A percentile compares a stretch with the other conserved stretches of the same genome.
phyloP scores from a whole-genome alignment of 2,797 vertebrate genomes.

The Gadopsis bispinosus region DNA sequence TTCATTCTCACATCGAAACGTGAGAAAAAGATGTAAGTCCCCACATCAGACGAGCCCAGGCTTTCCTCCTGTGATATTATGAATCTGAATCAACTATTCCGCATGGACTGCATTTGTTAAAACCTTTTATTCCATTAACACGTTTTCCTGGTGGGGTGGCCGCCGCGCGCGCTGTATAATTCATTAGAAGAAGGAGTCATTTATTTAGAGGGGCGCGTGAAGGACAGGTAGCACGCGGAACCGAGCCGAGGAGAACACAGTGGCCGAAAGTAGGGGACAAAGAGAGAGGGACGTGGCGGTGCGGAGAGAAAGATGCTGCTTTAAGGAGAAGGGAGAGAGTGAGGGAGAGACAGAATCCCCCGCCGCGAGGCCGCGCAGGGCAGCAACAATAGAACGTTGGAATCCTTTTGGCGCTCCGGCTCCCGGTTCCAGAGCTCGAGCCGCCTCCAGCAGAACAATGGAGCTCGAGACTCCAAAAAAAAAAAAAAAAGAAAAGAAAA shows the following conservation, averaged over 20 bases:
- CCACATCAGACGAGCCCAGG: neutral
- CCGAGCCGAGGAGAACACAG: neutral
- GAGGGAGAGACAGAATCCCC: slow-evolving; percentile 32
- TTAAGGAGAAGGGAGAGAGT: slow-evolving; percentile 4
- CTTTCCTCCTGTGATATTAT: neutral
- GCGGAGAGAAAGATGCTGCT: slow-evolving; percentile 9
- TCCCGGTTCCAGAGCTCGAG: slow-evolving; percentile 55
- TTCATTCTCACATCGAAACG: slow-evolving; percentile 5
- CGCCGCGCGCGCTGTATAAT: slow-evolving; percentile 12
- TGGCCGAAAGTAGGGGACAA: slow-evolving; percentile 16
- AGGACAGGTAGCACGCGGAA: slow-evolving; percentile 57
- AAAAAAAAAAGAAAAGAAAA: neutral
- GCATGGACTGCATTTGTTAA: neutral
- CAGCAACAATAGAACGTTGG: slow-evolving; percentile 73
- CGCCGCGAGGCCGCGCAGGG: slow-evolving; percentile 59
- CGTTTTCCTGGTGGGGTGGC: slow-evolving; percentile 15
- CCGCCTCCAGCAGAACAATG: slow-evolving; percentile 75
- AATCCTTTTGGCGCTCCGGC: slow-evolving; percentile 56
- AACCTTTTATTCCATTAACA: slow-evolving; percentile 25
- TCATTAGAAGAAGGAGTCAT: slow-evolving; percentile 14
- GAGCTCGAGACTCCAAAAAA: slow-evolving; percentile 50
- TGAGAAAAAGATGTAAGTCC: neutral
- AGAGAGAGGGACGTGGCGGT: neutral
- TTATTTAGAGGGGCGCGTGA: slow-evolving; percentile 28
- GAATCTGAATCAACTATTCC: slow-evolving; percentile 20